phyloP scores from a whole-genome alignment of 2,888 invertebrate species.

The Parapristionchus giblindavisi region DNA sequence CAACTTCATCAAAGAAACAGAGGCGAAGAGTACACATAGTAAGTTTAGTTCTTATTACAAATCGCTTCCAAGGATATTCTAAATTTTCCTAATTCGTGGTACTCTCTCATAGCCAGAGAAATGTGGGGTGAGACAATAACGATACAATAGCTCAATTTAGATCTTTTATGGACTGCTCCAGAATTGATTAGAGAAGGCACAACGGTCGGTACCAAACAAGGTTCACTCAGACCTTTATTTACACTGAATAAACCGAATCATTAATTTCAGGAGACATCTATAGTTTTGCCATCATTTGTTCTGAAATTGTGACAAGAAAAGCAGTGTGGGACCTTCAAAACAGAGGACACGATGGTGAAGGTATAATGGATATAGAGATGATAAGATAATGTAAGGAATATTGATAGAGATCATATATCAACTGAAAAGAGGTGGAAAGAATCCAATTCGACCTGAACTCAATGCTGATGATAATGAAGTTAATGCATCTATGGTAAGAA shows the following conservation, averaged over 20 bases:
- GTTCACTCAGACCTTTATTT: slow-evolving; percentile 35
- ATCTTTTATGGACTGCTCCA: slow-evolving; percentile 59
- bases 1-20: slow-evolving; percentile 23
- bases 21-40: slow-evolving; percentile 25
- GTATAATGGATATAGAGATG: slow-evolving; percentile 28
- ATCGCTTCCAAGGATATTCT: no score
- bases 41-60: not conserved
- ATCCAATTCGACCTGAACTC: not conserved
- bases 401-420: slow-evolving; percentile 29
- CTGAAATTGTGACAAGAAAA: slow-evolving; percentile 42
- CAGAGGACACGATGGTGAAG: slow-evolving; percentile 46
- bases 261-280: slow-evolving; percentile 34
- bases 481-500: slow-evolving; percentile 30
- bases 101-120: not conserved
- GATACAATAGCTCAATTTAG: slow-evolving; percentile 38
- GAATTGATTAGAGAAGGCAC: slow-evolving; percentile 46
- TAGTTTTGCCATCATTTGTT: slow-evolving; percentile 51
- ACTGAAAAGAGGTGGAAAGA: slow-evolving; percentile 26
- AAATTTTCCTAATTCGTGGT: no score
- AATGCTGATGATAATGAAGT: slow-evolving; percentile 13
- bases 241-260: not conserved
- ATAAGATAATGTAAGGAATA: not conserved
- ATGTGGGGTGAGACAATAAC: not conserved
- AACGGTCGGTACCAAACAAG: slow-evolving; percentile 40
- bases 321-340: slow-evolving; percentile 46